These are phyloP conservation scores for Crematogaster levior DNA, from an alignment of 2,888 invertebrate genomes.

Conservation along the genomic window DNA sequence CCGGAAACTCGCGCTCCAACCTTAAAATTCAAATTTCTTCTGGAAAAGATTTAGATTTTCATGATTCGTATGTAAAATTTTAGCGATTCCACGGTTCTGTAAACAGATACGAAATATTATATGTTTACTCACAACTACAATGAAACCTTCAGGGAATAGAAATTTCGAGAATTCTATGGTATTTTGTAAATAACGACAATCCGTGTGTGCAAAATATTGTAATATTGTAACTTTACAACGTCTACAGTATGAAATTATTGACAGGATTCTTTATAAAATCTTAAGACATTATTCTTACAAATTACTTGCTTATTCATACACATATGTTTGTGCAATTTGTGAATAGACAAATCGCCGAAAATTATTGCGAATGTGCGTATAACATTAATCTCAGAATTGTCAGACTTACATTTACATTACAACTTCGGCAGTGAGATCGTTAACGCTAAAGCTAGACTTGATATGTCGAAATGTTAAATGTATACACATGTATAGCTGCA, in stretches of 20 bases:
- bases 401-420: conserved; percentile 52
- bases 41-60: no score
- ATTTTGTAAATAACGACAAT: conserved; percentile 5
- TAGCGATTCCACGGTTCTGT: background rate
- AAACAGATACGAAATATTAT: background rate
- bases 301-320: background rate
- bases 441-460: conserved; percentile 53
- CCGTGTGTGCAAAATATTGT: conserved; percentile 9
- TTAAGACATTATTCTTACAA: conserved; percentile 7
- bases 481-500: background rate
- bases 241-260: conserved; percentile 18
- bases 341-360: conserved; percentile 35
- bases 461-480: conserved; percentile 45
- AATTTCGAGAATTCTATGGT: background rate
- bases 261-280: conserved; percentile 12
- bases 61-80: no score
- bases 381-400: conserved; percentile 45
- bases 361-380: background rate
- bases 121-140: background rate
- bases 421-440: conserved; percentile 65
- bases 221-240: conserved; percentile 13
- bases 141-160: background rate
- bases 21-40: no score
- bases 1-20: no score
- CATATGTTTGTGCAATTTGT: conserved; percentile 40